Evolutionary conservation across 2,888 invertebrate species (phyloP), one percentile per base, ranked within the genome.

Genomic region (Athetis lepigone): DNA sequence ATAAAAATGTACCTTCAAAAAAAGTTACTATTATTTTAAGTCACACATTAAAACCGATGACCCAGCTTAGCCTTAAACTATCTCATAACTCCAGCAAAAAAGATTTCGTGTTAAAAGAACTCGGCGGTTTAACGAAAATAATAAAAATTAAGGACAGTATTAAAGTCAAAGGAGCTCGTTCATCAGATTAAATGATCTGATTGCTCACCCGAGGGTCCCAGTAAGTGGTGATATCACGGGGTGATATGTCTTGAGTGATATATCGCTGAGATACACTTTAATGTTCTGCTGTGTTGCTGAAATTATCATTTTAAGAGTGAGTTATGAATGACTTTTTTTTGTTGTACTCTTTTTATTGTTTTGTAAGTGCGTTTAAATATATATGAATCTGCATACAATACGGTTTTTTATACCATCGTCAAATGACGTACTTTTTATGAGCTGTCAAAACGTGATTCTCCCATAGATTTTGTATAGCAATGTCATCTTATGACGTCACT

Each of bases 131-230:
- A 33, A 4, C 40, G 33, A 16, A 36, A 40, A 55, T 69, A 60
- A 60, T 74, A 70, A 69, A 70, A 52, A 47, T 23, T 51, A 16
- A 74, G 52, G 27, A 70, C 27, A 47, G 55, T 52, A 23, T 13
- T 43, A 33, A 59, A 43, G 33, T 47, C 43, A 36, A 25, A 29
- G 40, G 2, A 23, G 40, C 47, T 43, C 59, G 42, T 78, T 27
- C 18, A 42, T 74, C 49, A 75, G 75, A 77, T 77, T 42, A 61
- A 77, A 43, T 77, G 55, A 61, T 42, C 50, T 60, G 75, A 75
- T 78, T 65, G 40, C 27, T 19, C 36, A 33, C 8, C 11, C 18
- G 8, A 33, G 13, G 25, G 56, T 56, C 11, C 42, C 33, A 55
- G 47, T 36, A 63, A 37, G 57, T 40, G 43, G 33, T 36, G 56